These are phyloP conservation scores for Cirrhinus mrigala DNA, from an alignment of 2,797 vertebrate species.

Conservation along the genomic window DNA sequence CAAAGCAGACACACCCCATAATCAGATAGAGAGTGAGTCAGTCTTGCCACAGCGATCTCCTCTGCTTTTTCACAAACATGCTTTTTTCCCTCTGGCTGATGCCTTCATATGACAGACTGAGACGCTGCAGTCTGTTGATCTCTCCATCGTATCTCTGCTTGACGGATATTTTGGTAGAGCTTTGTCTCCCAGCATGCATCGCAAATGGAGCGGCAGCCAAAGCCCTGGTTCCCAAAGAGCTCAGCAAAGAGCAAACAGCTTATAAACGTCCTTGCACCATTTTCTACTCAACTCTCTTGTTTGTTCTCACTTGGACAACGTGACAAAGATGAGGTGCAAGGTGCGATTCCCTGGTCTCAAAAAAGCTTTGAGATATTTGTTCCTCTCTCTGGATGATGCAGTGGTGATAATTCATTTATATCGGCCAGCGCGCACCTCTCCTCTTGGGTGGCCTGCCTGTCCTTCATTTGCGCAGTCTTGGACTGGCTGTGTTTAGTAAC, in stretches of 20 bases:
- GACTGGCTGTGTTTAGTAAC: slow-evolving; percentile 68
- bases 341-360: neutral
- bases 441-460: slow-evolving; percentile 65
- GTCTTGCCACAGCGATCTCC: neutral
- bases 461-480: slow-evolving; percentile 61
- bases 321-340: neutral
- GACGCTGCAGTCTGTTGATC: neutral
- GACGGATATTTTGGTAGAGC: slow-evolving; percentile 4
- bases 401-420: slow-evolving; percentile 52
- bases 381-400: neutral
- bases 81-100: slow-evolving; percentile 1
- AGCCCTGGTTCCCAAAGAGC: neutral
- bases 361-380: neutral
- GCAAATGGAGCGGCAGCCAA: neutral
- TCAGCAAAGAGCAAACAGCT: slow-evolving; percentile 17
- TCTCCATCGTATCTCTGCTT: neutral
- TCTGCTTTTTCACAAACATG: neutral
- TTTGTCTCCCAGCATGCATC: neutral
- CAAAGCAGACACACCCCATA: slow-evolving; percentile 23
- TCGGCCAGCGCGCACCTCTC: slow-evolving; percentile 36
- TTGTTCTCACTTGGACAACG: slow-evolving; percentile 10
- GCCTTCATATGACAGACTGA: neutral
- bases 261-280: slow-evolving; percentile 16
- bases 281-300: slow-evolving; percentile 11
- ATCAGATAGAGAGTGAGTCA: slow-evolving; percentile 15